A percentile compares a stretch with the other conserved stretches of the same genome.
Evolutionary conservation across 2,113 vertebrate species (phyloP).

Genomic region (Xiphophorus couchianus): DNA sequence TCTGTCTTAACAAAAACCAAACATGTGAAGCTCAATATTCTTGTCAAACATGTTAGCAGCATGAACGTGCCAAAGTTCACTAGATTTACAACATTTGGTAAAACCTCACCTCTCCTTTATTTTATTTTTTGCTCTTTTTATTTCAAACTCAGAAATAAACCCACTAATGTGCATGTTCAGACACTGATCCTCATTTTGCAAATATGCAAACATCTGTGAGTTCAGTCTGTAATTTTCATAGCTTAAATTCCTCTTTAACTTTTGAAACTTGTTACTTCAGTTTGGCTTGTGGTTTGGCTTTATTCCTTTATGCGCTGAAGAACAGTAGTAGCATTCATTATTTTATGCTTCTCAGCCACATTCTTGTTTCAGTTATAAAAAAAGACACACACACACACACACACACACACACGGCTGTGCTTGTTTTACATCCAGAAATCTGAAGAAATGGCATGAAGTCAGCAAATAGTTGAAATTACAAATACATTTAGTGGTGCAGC

Average conservation of each 20-base stretch:
- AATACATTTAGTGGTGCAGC: too few species aligned
- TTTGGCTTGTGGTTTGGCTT: slow-evolving; percentile 38
- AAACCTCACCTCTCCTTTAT: not conserved
- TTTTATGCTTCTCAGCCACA: slow-evolving; percentile 38
- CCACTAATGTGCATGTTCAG: not conserved
- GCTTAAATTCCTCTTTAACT: slow-evolving; percentile 26
- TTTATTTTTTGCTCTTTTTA: not conserved
- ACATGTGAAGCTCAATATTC: slow-evolving; percentile 29
- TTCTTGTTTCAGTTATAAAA: slow-evolving; percentile 1
- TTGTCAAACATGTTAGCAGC: slow-evolving; percentile 8
- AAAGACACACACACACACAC: too few species aligned
- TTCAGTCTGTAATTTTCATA: slow-evolving; percentile 22
- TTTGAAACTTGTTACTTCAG: slow-evolving; percentile 24
- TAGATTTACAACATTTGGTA: not conserved
- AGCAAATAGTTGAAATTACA: too few species aligned
- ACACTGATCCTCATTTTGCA: not conserved
- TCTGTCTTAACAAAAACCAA: slow-evolving; percentile 22
- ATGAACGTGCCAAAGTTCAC: slow-evolving; percentile 5
- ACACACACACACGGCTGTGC: too few species aligned
- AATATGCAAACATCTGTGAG: too few species aligned
- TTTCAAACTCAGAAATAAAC: not conserved
- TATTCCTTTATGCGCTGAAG: slow-evolving; percentile 1
- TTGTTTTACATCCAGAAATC: too few species aligned
- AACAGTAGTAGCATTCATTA: slow-evolving; percentile 36
- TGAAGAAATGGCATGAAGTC: too few species aligned